A percentile compares a stretch with the other conserved stretches of the same genome.
phyloP scores from a whole-genome alignment of 2,113 vertebrate species.

The Triplophysa rosa region DNA sequence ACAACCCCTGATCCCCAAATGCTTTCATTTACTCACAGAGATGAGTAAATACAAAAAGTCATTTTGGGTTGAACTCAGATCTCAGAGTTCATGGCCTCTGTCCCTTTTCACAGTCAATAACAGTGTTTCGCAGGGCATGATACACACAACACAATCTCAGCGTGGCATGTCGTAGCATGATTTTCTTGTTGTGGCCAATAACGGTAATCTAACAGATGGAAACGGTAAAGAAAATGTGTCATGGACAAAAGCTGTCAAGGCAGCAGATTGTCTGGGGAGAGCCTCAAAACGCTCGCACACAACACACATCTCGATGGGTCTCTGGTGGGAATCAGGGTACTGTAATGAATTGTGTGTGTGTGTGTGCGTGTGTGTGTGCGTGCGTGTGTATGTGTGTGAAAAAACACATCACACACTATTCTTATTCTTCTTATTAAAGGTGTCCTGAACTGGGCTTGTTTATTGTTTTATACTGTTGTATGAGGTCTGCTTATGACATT shows the following conservation, averaged over 20 bases:
- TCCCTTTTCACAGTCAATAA: background rate
- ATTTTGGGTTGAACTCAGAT: background rate
- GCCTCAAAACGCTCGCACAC: background rate
- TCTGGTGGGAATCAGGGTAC: constrained; percentile 32
- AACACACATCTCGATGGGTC: constrained; percentile 30
- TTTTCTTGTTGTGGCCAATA: background rate
- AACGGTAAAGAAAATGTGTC: background rate
- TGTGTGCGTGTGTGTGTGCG: background rate
- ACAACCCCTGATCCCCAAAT: background rate
- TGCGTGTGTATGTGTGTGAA: background rate
- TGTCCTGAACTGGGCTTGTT: too few species aligned
- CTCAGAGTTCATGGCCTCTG: background rate
- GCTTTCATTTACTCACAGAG: background rate
- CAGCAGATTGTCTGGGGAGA: constrained; percentile 41
- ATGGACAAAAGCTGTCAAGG: constrained; percentile 31
- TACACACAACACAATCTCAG: background rate
- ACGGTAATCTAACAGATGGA: constrained; percentile 18
- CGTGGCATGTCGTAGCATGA: background rate
- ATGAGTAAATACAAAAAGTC: background rate
- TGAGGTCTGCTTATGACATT: too few species aligned
- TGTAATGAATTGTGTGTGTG: constrained; percentile 33
- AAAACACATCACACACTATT: constrained; percentile 18
- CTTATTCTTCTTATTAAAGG: background rate
- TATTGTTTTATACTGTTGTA: too few species aligned
- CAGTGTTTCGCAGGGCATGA: background rate